Evolutionary conservation across 1,140 invertebrate genomes (phyloP).

Genomic region (Eupristina koningsbergeri): DNA sequence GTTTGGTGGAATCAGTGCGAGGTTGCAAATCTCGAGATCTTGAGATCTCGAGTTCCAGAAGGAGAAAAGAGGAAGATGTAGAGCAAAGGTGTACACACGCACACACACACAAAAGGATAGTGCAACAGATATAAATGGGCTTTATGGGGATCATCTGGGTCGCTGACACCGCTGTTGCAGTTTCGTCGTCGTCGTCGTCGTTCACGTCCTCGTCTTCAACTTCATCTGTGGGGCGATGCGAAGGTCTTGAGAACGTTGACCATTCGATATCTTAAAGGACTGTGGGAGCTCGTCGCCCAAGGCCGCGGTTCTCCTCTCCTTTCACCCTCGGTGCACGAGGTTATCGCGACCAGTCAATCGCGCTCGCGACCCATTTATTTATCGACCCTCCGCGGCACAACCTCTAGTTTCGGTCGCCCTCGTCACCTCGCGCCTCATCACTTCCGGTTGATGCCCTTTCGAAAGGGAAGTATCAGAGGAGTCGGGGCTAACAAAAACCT

Average conservation of each 20-base stretch:
- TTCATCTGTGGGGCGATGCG: conserved; percentile 65
- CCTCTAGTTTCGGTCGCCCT: too few species aligned
- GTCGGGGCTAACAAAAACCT: too few species aligned
- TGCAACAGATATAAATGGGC: conserved; percentile 55
- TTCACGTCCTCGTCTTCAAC: conserved; percentile 66
- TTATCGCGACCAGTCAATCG: conserved; percentile 34
- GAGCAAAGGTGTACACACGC: background rate
- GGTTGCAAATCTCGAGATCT: background rate
- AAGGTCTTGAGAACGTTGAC: conserved; percentile 70
- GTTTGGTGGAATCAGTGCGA: background rate
- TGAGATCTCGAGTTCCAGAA: too few species aligned
- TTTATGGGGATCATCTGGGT: conserved; percentile 66
- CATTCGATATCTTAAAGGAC: conserved; percentile 61
- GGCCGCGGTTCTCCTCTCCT: conserved; percentile 56
- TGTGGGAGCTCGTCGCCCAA: conserved; percentile 60
- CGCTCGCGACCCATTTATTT: conserved; percentile 24
- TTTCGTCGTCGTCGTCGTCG: background rate
- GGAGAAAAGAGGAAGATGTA: conserved; percentile 11
- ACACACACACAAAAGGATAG: background rate
- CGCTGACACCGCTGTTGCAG: background rate
- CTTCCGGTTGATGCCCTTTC: too few species aligned
- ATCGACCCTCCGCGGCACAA: background rate
- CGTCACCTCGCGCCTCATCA: too few species aligned
- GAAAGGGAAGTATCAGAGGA: background rate
- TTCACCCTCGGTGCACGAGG: background rate